Evolutionary conservation across 2,888 invertebrate genomes (phyloP), one percentile per base, ranked within the genome.

Genomic region (Drosophila incognita): DNA sequence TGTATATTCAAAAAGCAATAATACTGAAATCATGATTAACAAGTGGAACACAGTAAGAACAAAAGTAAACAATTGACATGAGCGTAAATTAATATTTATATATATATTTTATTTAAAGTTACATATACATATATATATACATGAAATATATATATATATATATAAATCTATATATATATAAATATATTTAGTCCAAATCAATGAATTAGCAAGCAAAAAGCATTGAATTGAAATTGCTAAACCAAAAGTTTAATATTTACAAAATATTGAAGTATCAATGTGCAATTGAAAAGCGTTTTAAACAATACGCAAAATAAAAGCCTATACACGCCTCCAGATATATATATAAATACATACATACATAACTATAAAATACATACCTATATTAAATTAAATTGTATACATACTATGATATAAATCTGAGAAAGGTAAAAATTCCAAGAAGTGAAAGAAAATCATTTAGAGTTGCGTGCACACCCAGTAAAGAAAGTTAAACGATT

Each of bases 1-100:
- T 90, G 91, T 89, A 90, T 87, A 91, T 86, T 86, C 89, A 90
- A 87, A 81, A 91, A 91, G 91, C 92, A 91, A 92, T 92, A 92
- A 90, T 73, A 82, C 63, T 74, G 73, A 70, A 68, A 85, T 77
- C 49, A 81, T 79, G 77, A 81, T 82, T 81, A 81, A 76, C 79
- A 81, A 72, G 75, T 79, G 79, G 74, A 79, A 68, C 80, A 71
- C 66, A 70, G 75, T 70, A 64, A 81, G 73, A 61, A 59, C 54
- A 72, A 49, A 62, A 53, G 56, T 54, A 68, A 77, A 70, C 66
- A 78, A 75, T 67, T 69, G 76, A 82, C 75, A 84, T 79, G 67
- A 82, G 69, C 69, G 67, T 72, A 87, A 69, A 81, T 78, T 76
- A 79, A 82, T 86, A 83, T 76, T 81, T 77, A 89, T 76, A 87